These are phyloP conservation scores for Scylla paramamosain DNA, from an alignment of 1,140 invertebrate species.

Conservation along the genomic window DNA sequence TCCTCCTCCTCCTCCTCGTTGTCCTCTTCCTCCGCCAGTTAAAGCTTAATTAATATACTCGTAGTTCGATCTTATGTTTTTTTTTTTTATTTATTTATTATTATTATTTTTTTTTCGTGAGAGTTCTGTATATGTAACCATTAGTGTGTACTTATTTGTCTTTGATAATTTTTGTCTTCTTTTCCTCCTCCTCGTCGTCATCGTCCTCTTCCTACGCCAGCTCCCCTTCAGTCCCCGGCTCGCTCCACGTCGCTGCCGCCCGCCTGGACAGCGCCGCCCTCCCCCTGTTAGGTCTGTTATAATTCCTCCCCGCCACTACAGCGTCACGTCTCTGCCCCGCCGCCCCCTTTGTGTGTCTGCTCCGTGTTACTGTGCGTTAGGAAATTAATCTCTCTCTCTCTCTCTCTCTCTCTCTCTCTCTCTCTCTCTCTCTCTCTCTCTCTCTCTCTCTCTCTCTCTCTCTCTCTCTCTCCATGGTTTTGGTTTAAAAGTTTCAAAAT, in stretches of 20 bases:
- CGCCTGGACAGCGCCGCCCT: not conserved
- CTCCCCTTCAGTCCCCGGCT: not conserved
- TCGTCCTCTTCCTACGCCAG: not conserved
- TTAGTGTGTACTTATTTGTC: too few relatives aligned
- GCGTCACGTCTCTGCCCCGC: not conserved
- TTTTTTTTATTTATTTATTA: too few relatives aligned
- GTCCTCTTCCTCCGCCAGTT: too few relatives aligned
- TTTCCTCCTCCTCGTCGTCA: not conserved
- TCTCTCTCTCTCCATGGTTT: conserved; percentile 1
- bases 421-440: conserved; percentile 32
- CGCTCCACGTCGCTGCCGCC: not conserved
- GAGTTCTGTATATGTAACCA: too few relatives aligned
- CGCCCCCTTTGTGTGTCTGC: not conserved
- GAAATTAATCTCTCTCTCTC: conserved; percentile 27
- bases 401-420: not conserved
- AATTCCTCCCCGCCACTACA: not conserved
- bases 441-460: not conserved
- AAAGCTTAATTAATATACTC: too few relatives aligned
- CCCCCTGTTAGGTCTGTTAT: not conserved
- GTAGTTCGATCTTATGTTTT: too few relatives aligned
- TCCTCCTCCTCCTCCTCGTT: too few relatives aligned
- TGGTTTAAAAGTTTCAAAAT: not conserved
- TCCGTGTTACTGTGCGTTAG: not conserved
- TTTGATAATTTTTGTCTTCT: not conserved
- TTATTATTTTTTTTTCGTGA: too few relatives aligned